Evolutionary conservation across 92 coral and sea anemone genomes (phyloP).

Genomic region (Zoanthus sociatus): DNA sequence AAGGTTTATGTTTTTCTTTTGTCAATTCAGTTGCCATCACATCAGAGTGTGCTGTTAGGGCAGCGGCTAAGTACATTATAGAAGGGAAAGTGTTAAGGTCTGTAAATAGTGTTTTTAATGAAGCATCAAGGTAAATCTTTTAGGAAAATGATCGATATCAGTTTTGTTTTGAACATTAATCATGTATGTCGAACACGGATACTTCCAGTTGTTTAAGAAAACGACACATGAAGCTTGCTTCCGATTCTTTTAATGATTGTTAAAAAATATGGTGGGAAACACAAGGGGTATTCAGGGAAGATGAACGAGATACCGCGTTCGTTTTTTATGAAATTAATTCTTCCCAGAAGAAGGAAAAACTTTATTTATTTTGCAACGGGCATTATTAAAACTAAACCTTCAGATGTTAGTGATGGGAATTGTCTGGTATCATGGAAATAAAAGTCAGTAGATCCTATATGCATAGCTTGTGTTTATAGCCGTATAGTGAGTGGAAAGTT

Average conservation of each 20-base stretch:
- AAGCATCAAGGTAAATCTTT: conserved; percentile 15
- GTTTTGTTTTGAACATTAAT: conserved; percentile 28
- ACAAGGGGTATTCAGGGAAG: conserved; percentile 20
- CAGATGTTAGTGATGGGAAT: not conserved
- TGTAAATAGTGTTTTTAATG: not conserved
- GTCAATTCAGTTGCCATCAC: not conserved
- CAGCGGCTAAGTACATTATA: not conserved
- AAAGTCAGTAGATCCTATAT: not conserved
- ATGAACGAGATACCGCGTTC: conserved; percentile 27
- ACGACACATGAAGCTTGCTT: conserved; percentile 22
- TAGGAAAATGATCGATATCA: conserved; percentile 17
- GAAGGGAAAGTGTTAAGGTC: not conserved
- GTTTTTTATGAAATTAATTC: conserved; percentile 23
- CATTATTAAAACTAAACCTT: not conserved
- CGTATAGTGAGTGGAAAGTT: not conserved
- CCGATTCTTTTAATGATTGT: conserved; percentile 43
- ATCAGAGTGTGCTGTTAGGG: not conserved
- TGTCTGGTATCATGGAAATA: conserved; percentile 22
- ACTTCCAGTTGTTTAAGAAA: conserved; percentile 38
- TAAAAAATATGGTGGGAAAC: conserved; percentile 11
- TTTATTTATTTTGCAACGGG: conserved; percentile 40
- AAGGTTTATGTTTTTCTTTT: not conserved
- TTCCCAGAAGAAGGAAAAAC: conserved; percentile 21
- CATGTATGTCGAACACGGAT: conserved; percentile 22
- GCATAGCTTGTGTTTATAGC: no score